Percentiles rank a stretch among this genome's conserved stretches.
phyloP scores from a whole-genome alignment of 2,797 vertebrate species.

The Lophius americanus region DNA sequence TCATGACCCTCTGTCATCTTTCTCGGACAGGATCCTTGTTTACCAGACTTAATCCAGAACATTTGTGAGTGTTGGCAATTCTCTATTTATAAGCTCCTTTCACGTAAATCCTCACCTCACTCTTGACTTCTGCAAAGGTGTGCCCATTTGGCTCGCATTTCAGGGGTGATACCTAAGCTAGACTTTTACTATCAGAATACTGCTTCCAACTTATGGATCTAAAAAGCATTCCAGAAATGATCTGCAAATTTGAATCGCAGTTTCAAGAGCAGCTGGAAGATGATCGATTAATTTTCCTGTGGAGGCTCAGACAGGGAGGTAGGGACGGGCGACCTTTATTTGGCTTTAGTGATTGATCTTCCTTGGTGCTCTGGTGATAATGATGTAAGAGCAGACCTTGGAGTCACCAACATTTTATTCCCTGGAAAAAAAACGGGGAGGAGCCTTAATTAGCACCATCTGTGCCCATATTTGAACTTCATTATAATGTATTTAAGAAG shows the following conservation, averaged over 20 bases:
- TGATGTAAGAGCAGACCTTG: conserved; percentile 24
- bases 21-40: conserved; percentile 54
- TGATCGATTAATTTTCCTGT: background rate
- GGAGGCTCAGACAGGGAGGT: background rate
- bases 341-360: conserved; percentile 20
- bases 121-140: conserved; percentile 13
- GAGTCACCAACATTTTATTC: conserved; percentile 15
- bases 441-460: conserved; percentile 9
- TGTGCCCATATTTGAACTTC: conserved; percentile 36
- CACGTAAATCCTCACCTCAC: background rate
- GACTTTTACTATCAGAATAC: background rate
- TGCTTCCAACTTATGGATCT: conserved; percentile 12
- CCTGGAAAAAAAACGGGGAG: too few species aligned
- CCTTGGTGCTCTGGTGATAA: background rate
- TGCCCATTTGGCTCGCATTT: background rate
- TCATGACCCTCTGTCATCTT: conserved; percentile 44
- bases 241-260: background rate
- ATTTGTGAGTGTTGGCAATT: conserved; percentile 37
- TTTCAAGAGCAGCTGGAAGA: conserved; percentile 15
- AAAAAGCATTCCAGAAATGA: background rate
- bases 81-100: conserved; percentile 18
- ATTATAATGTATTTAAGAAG: conserved; percentile 31
- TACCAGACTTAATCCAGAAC: conserved; percentile 53
- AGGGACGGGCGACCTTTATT: conserved; percentile 1
- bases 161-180: background rate